Conservation (phyloP, 1,140 invertebrate genomes). For the Cepaea nemoralis region DNA sequence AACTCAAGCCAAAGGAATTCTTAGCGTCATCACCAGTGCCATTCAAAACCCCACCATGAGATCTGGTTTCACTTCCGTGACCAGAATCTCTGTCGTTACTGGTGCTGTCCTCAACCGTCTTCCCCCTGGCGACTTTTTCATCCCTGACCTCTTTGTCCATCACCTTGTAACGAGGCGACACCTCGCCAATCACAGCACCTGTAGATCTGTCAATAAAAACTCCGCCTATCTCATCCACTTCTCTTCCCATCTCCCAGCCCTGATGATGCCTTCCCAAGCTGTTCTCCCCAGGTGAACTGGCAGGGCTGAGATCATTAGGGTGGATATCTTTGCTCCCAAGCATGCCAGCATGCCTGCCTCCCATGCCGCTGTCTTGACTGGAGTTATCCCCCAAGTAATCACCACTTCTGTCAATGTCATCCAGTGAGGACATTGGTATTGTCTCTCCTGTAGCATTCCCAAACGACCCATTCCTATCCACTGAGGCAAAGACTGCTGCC, state of each 20-base stretch:
- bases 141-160: neutral
- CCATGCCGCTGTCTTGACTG: conserved; percentile 39
- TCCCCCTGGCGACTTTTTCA: neutral
- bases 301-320: neutral
- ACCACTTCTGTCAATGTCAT: conserved; percentile 30
- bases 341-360: conserved; percentile 28
- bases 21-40: neutral
- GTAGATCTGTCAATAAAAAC: conserved; percentile 26
- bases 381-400: conserved; percentile 8
- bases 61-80: conserved; percentile 34
- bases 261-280: neutral
- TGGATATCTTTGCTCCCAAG: neutral
- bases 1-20: neutral
- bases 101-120: neutral
- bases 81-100: conserved; percentile 35
- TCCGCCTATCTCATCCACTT: conserved; percentile 30
- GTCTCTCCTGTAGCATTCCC: neutral
- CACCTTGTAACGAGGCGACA: neutral
- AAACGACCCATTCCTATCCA: neutral
- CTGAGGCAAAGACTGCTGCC: conserved; percentile 24
- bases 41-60: conserved; percentile 12
- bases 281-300: conserved; percentile 14
- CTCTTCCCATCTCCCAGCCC: conserved; percentile 24
- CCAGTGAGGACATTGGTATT: conserved; percentile 24
- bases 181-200: conserved; percentile 22